Percentiles rank a stretch among this genome's conserved stretches.
These are phyloP conservation scores for Zhuqinia jingwanae DNA, from an alignment of 2,888 invertebrate genomes.

Conservation along the genomic window DNA sequence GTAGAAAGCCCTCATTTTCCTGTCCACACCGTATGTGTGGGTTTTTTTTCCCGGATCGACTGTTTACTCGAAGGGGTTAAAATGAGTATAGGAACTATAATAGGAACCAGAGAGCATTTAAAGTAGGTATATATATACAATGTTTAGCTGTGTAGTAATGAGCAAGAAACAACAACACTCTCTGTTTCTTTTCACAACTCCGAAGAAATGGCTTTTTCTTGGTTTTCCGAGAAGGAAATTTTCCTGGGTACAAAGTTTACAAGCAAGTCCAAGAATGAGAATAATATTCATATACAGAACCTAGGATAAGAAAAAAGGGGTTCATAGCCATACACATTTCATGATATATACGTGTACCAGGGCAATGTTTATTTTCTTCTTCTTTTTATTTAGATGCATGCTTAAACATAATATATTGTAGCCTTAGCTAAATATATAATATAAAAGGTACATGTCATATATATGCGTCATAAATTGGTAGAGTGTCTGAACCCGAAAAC, in stretches of 20 bases:
- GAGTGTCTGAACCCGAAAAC: neutral
- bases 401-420: neutral
- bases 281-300: slow-evolving; percentile 17
- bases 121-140: too few species aligned
- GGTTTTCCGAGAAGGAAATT: slow-evolving; percentile 38
- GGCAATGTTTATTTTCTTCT: neutral
- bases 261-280: neutral
- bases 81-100: too few species aligned
- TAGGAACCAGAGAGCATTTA: too few species aligned
- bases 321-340: neutral
- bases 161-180: neutral
- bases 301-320: slow-evolving; percentile 2
- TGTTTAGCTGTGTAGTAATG: neutral
- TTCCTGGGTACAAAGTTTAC: slow-evolving; percentile 16
- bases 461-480: slow-evolving; percentile 11
- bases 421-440: too few species aligned
- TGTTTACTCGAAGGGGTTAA: too few species aligned
- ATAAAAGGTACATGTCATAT: too few species aligned
- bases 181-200: slow-evolving; percentile 34
- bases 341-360: neutral
- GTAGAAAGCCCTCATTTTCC: neutral
- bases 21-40: neutral
- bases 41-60: slow-evolving; percentile 1
- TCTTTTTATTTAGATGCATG: slow-evolving; percentile 1
- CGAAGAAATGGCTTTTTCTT: neutral